These are phyloP conservation scores for Apodemus agrarius DNA, from an alignment of 2,797 vertebrate genomes.

Conservation along the genomic window DNA sequence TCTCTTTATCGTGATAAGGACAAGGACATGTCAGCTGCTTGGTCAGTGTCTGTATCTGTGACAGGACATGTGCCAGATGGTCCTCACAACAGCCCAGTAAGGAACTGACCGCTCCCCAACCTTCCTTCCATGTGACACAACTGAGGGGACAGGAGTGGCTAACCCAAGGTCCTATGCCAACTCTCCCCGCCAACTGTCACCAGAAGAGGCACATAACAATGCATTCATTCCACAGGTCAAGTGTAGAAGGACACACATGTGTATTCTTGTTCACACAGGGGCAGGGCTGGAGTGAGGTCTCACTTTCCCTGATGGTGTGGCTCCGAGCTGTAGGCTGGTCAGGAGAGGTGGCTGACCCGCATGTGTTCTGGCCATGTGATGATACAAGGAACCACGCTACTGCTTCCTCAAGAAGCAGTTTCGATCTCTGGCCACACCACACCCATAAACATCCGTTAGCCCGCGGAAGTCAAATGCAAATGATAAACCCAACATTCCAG, in stretches of 20 bases:
- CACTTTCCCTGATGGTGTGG: background rate
- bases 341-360: no score
- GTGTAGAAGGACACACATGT: fast-evolving
- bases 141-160: background rate
- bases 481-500: background rate
- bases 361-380: background rate
- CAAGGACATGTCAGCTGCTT: background rate
- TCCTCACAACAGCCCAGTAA: background rate
- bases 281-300: background rate
- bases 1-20: background rate
- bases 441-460: background rate
- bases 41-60: background rate
- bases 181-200: background rate
- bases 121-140: background rate
- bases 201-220: background rate
- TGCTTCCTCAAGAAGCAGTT: background rate
- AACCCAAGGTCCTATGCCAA: background rate
- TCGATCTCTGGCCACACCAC: background rate
- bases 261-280: no score
- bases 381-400: background rate
- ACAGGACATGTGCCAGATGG: background rate
- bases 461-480: background rate
- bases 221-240: background rate
- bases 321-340: background rate
- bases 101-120: fast-evolving